These are phyloP conservation scores for Melinaea marsaeus DNA, from an alignment of 2,888 invertebrate species.

Conservation along the genomic window DNA sequence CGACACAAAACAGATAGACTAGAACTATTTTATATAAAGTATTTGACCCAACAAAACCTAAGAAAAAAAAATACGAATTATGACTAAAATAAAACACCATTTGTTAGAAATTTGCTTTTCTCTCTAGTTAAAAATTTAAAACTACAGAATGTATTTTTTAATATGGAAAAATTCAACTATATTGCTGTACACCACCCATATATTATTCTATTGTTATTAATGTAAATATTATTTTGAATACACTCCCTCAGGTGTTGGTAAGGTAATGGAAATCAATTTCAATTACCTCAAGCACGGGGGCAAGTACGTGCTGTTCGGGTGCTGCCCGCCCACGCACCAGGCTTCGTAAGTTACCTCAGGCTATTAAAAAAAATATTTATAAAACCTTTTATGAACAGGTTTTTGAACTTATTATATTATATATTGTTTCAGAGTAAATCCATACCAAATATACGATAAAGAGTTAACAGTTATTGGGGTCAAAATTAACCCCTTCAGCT, in stretches of 20 bases:
- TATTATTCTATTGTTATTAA: too few relatives aligned
- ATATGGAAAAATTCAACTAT: too few relatives aligned
- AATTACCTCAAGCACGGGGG: constrained; percentile 78
- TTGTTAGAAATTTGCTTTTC: too few relatives aligned
- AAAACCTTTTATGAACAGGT: background rate
- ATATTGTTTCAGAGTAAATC: constrained; percentile 66
- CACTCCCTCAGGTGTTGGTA: constrained; percentile 68
- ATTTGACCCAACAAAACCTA: background rate
- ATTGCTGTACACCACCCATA: too few relatives aligned
- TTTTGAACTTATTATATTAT: background rate
- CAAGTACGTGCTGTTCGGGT: constrained; percentile 83
- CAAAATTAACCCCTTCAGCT: constrained; percentile 82
- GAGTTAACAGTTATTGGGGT: constrained; percentile 82
- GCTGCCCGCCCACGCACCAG: constrained; percentile 70
- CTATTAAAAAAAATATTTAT: background rate
- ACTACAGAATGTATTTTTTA: too few relatives aligned
- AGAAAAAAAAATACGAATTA: background rate
- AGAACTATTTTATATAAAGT: background rate
- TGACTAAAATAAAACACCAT: too few relatives aligned
- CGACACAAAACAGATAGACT: background rate
- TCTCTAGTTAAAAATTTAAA: too few relatives aligned
- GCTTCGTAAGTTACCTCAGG: constrained; percentile 47
- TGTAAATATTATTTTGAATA: too few relatives aligned
- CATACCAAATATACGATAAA: constrained; percentile 79
- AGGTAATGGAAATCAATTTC: constrained; percentile 81